Percentiles rank a stretch among this genome's conserved stretches.
phyloP scores from a whole-genome alignment of 2,113 vertebrate species.

The Erythrolamprus reginae region DNA sequence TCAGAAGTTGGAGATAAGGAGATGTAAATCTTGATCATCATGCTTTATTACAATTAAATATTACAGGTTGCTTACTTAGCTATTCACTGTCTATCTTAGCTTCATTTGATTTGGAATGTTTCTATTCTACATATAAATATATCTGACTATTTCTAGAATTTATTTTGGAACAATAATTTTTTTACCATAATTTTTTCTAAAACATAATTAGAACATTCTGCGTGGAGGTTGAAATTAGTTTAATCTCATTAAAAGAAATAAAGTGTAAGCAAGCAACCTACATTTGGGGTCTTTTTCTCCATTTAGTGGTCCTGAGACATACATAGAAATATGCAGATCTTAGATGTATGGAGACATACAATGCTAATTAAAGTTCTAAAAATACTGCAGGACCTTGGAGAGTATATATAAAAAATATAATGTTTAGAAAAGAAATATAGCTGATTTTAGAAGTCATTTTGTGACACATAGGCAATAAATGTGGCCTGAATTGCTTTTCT shows the following conservation, averaged over 20 bases:
- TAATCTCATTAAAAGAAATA: not conserved
- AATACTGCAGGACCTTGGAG: not conserved
- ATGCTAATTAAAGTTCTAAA: not conserved
- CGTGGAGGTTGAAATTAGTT: not conserved
- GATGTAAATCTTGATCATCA: not conserved
- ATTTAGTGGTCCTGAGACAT: not conserved
- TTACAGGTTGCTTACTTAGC: not conserved
- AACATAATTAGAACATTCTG: not conserved
- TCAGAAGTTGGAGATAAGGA: not conserved
- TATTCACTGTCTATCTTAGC: not conserved
- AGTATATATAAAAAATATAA: not conserved
- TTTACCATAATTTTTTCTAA: not conserved
- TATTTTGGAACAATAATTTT: no score
- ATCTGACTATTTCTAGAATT: not conserved
- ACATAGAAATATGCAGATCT: not conserved
- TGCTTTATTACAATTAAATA: not conserved
- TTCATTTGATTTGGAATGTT: not conserved
- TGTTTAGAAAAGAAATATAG: not conserved
- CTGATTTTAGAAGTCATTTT: not conserved
- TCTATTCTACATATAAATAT: not conserved
- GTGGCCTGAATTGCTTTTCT: not conserved
- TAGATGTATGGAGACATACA: not conserved
- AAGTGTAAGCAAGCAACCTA: not conserved
- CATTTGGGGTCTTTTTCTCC: not conserved
- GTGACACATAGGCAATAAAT: constrained; percentile 13